Percentiles rank a stretch among this genome's conserved stretches.
Conservation (phyloP, 2,797 vertebrate genomes). For the Malacoraja senta region DNA sequence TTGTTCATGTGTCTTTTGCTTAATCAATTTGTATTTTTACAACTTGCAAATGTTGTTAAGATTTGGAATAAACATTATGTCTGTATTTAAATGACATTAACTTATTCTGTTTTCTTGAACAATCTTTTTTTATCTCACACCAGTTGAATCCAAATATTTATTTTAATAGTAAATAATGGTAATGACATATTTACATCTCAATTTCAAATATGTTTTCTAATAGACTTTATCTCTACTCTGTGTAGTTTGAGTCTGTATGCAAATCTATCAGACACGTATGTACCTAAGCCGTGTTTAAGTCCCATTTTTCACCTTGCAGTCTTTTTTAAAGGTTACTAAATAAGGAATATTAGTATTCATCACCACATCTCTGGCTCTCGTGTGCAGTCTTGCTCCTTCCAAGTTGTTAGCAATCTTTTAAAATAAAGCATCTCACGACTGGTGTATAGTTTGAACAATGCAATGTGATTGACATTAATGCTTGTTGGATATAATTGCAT, state of each 20-base stretch:
- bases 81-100: neutral
- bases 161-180: neutral
- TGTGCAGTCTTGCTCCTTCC: neutral
- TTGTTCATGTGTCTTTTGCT: neutral
- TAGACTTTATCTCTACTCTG: neutral
- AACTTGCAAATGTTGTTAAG: neutral
- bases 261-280: neutral
- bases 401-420: neutral
- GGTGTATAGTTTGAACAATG: neutral
- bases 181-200: neutral
- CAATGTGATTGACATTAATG: neutral
- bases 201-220: neutral
- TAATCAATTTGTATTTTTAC: neutral
- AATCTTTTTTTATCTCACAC: neutral
- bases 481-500: neutral
- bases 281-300: neutral
- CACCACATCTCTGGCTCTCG: neutral
- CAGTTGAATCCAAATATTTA: slow-evolving; percentile 9
- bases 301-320: neutral
- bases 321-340: neutral
- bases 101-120: neutral
- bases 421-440: neutral
- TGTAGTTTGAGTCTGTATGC: neutral
- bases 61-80: neutral
- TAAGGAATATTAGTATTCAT: slow-evolving; percentile 22